Evolutionary conservation across 1,140 invertebrate species (phyloP).

Genomic region (Drosophila lacteicornis): DNA sequence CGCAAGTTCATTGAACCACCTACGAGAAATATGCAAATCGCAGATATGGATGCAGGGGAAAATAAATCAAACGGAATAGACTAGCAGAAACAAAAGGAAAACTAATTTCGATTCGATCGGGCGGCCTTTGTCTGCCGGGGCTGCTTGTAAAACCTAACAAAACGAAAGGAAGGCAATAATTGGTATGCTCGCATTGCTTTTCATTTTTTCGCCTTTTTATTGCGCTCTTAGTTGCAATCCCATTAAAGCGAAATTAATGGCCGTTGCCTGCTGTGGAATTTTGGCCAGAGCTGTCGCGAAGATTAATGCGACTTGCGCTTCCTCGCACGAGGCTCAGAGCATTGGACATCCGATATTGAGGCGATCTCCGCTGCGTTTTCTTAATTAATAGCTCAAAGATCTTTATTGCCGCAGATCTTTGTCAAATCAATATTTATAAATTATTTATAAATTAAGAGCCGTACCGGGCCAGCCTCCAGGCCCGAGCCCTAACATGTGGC

Average conservation of each 20-base stretch:
- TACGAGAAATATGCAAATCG: conserved; percentile 82
- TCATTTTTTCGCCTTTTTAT: conserved; percentile 16
- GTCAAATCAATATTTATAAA: conserved; percentile 71
- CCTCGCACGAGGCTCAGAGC: conserved; percentile 27
- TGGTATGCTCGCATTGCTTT: conserved; percentile 40
- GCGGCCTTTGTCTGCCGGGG: conserved; percentile 60
- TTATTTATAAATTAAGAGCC: conserved; percentile 72
- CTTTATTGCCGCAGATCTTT: conserved; percentile 59
- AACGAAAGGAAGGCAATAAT: conserved; percentile 34
- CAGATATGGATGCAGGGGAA: conserved; percentile 54
- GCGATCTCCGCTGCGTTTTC: conserved; percentile 42
- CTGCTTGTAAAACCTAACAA: conserved; percentile 24
- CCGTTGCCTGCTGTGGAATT: conserved; percentile 49
- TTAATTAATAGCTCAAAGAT: conserved; percentile 63
- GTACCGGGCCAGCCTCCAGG: conserved; percentile 22
- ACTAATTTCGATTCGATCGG: conserved; percentile 70
- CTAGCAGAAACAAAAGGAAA: conserved; percentile 62
- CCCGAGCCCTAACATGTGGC: conserved; percentile 27
- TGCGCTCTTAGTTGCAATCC: conserved; percentile 40
- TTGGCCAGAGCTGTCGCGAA: conserved; percentile 39
- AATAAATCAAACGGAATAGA: conserved; percentile 59
- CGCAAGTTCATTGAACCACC: conserved; percentile 81
- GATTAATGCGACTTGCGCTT: conserved; percentile 61
- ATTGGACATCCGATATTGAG: conserved; percentile 32
- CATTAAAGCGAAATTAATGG: conserved; percentile 66